These are phyloP conservation scores for Adoxophyes honmai DNA, from an alignment of 1,140 invertebrate species.

Conservation along the genomic window DNA sequence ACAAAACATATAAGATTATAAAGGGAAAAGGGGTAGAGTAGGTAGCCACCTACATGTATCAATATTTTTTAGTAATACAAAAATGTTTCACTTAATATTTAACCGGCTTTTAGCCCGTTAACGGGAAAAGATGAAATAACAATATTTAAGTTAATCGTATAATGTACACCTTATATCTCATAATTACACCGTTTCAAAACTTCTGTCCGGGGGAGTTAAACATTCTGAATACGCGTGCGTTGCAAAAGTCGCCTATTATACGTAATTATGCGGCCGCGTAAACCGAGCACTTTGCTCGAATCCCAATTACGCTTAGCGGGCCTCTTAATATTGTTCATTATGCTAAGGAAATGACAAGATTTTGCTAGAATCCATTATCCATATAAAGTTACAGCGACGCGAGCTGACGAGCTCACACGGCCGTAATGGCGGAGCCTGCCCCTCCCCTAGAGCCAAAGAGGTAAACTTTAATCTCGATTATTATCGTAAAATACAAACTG, in stretches of 20 bases:
- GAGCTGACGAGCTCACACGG: conserved; percentile 27
- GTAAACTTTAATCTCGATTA: too few relatives aligned
- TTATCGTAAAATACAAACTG: too few relatives aligned
- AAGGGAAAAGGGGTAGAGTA: too few relatives aligned
- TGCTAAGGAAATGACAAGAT: conserved; percentile 61
- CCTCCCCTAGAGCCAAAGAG: too few relatives aligned
- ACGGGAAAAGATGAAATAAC: conserved; percentile 27
- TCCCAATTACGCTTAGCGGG: conserved; percentile 65
- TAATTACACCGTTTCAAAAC: conserved; percentile 55
- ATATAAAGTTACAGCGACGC: conserved; percentile 37
- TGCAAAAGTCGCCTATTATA: conserved; percentile 68
- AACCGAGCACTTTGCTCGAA: conserved; percentile 53
- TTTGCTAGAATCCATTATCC: conserved; percentile 55
- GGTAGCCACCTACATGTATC: too few relatives aligned
- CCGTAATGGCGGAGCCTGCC: background rate
- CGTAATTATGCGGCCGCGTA: conserved; percentile 66
- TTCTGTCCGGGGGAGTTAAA: conserved; percentile 57
- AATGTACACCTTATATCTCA: conserved; percentile 37
- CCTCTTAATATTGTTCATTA: conserved; percentile 69
- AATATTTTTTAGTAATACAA: too few relatives aligned
- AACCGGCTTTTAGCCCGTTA: conserved; percentile 8
- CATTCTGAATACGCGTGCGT: conserved; percentile 59
- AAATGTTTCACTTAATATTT: too few relatives aligned
- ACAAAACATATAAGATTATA: too few relatives aligned
- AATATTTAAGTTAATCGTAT: conserved; percentile 44